Evolutionary conservation across 2,888 invertebrate species (phyloP).

Genomic region (Macaria notata): DNA sequence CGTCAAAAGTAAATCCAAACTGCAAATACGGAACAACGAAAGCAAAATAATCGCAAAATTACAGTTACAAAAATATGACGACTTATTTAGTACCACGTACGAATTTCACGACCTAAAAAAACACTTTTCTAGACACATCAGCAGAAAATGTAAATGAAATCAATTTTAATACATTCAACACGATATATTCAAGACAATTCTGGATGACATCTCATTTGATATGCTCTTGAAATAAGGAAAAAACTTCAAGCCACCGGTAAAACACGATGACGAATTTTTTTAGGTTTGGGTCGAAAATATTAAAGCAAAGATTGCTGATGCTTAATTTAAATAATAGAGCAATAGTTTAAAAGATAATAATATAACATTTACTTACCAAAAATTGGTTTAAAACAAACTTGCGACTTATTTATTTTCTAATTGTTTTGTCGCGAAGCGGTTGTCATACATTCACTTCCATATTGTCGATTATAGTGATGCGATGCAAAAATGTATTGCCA

Average conservation of each 20-base stretch:
- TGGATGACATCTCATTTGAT: conserved; percentile 40
- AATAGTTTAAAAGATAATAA: conserved; percentile 22
- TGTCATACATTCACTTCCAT: conserved; percentile 78
- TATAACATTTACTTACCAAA: conserved; percentile 63
- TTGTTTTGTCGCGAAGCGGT: conserved; percentile 66
- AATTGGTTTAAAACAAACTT: conserved; percentile 56
- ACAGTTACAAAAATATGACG: conserved; percentile 36
- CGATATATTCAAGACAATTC: conserved; percentile 44
- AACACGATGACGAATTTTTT: conserved; percentile 47
- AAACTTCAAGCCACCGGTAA: conserved; percentile 47
- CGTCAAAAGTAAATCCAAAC: conserved; percentile 29
- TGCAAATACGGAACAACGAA: conserved; percentile 27
- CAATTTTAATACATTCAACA: conserved; percentile 32
- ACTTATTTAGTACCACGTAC: conserved; percentile 7
- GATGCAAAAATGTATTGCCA: background rate
- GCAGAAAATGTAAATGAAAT: conserved; percentile 48
- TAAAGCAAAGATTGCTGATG: background rate
- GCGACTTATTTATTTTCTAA: conserved; percentile 71
- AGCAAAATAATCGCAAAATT: conserved; percentile 30
- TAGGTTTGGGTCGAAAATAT: conserved; percentile 33
- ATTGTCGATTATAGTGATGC: conserved; percentile 66
- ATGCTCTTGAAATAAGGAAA: conserved; percentile 36
- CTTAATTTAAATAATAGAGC: background rate
- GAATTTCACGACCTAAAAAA: conserved; percentile 30
- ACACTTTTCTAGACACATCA: conserved; percentile 32